phyloP scores from a whole-genome alignment of 2,797 vertebrate species.

The Poeciliopsis presidionis region DNA sequence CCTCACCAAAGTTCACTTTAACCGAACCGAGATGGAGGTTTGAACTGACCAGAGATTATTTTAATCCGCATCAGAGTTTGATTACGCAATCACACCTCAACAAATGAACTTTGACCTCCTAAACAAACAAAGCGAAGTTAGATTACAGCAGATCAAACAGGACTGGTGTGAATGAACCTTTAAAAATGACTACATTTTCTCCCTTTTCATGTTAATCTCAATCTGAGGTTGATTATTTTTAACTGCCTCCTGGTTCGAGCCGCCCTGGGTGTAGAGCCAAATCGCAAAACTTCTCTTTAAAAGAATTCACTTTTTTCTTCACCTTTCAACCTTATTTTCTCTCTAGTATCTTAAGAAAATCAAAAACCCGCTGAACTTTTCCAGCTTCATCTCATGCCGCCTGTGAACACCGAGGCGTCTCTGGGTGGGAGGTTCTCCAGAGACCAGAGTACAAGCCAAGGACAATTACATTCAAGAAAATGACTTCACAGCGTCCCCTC shows the following conservation, averaged over 20 bases:
- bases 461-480: conserved; percentile 62
- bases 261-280: not conserved
- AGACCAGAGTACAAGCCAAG: conserved; percentile 49
- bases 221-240: not conserved
- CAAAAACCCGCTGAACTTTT: conserved; percentile 29
- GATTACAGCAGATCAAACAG: too few relatives aligned
- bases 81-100: too few relatives aligned
- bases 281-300: not conserved
- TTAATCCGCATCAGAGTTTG: too few relatives aligned
- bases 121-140: too few relatives aligned
- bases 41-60: too few relatives aligned
- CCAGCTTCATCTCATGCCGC: conserved; percentile 22
- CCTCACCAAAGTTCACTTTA: too few relatives aligned
- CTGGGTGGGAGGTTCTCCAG: conserved; percentile 40
- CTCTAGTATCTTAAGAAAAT: not conserved
- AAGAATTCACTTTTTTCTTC: not conserved
- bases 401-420: conserved; percentile 46
- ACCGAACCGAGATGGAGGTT: too few relatives aligned
- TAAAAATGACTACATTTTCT: not conserved
- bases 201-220: not conserved
- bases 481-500: conserved; percentile 43
- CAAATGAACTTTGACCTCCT: too few relatives aligned
- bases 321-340: not conserved
- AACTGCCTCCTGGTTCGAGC: not conserved
- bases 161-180: too few relatives aligned